These are phyloP conservation scores for Glaucidium brasilianum DNA, from an alignment of 2,113 vertebrate species.

Conservation along the genomic window DNA sequence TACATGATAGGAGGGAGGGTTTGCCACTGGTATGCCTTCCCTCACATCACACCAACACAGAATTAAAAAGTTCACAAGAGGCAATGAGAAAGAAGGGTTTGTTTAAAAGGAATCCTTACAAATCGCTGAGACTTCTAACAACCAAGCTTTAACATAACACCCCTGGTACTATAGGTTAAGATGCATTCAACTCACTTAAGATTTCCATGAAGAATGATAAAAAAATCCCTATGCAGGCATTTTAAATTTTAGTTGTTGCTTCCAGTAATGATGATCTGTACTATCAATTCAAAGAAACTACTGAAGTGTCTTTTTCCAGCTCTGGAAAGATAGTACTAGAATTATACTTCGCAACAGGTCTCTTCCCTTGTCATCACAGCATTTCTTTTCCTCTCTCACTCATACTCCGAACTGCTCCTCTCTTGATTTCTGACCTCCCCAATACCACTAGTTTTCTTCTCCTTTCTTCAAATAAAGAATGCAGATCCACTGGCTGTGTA, in stretches of 20 bases:
- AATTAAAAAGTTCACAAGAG: background rate
- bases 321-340: background rate
- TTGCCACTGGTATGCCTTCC: background rate
- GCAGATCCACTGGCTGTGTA: background rate
- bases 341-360: background rate
- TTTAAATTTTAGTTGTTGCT: background rate
- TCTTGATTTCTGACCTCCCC: background rate
- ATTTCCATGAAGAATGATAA: background rate
- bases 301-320: background rate
- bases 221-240: rapidly evolving
- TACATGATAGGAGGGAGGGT: background rate
- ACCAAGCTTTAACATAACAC: background rate
- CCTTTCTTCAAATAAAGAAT: background rate
- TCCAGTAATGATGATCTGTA: background rate
- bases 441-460: background rate
- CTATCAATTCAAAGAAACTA: background rate
- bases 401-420: background rate
- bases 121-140: background rate
- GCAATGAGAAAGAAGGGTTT: background rate
- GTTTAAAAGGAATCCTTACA: background rate
- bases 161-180: background rate
- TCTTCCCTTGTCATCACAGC: background rate
- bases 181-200: background rate
- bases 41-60: background rate
- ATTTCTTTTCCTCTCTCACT: background rate